Evolutionary conservation across 1,140 invertebrate species (phyloP).

Genomic region (Orchesella cincta): DNA sequence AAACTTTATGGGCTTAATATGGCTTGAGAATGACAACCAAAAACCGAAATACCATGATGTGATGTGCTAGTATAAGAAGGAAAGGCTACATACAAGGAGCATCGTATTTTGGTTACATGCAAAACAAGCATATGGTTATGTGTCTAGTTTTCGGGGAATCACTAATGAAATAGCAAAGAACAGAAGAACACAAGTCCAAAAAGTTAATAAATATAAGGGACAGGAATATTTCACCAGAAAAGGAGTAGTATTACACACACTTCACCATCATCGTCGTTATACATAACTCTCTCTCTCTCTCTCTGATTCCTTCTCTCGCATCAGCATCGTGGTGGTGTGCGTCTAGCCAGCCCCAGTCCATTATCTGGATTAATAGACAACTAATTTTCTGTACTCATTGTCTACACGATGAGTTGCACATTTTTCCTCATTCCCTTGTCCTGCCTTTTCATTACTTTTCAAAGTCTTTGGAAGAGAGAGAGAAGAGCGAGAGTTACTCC

Average conservation of each 20-base stretch:
- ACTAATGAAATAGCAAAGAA: background rate
- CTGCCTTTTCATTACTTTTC: background rate
- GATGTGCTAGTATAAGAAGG: no score
- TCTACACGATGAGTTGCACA: background rate
- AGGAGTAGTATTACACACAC: background rate
- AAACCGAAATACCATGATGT: background rate
- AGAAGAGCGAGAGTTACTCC: no score
- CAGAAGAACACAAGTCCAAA: background rate
- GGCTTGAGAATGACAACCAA: background rate
- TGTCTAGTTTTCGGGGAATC: background rate
- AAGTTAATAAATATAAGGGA: background rate
- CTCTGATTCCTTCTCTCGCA: background rate
- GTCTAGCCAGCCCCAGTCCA: background rate
- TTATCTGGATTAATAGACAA: constrained; percentile 10
- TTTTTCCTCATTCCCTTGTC: background rate
- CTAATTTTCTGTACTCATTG: constrained; percentile 8
- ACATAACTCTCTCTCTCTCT: no score
- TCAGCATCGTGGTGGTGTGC: no score
- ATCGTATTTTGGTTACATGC: background rate
- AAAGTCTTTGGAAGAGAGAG: background rate
- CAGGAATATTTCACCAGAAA: background rate
- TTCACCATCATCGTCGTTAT: background rate
- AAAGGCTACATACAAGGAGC: no score
- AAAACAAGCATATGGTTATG: background rate
- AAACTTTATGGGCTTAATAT: background rate